Conservation (phyloP, 1,140 invertebrate genomes). For the Calycopis cecrops region DNA sequence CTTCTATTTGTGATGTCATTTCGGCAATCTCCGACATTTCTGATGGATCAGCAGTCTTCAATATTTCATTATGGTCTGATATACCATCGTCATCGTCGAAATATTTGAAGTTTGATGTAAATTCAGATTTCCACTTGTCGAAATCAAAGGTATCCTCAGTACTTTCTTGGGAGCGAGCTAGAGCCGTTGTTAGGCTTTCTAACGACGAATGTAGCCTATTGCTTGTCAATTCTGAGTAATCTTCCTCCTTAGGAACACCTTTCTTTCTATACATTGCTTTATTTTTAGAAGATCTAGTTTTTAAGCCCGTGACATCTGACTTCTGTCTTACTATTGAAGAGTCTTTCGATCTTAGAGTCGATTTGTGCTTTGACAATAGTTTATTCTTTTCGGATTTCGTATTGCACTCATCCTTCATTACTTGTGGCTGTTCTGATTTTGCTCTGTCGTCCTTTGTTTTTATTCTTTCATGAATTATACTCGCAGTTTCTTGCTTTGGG, state of each 20-base stretch:
- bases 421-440: conserved; percentile 56
- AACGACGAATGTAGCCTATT: conserved; percentile 66
- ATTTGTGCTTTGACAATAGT: conserved; percentile 34
- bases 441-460: conserved; percentile 41
- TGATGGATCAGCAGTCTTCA: conserved; percentile 58
- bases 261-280: conserved; percentile 49
- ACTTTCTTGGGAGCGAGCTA: conserved; percentile 59
- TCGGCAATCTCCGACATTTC: conserved; percentile 72
- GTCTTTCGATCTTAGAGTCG: conserved; percentile 43
- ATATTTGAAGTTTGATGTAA: conserved; percentile 58
- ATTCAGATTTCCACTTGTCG: conserved; percentile 68
- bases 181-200: conserved; percentile 64
- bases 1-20: conserved; percentile 73
- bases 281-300: conserved; percentile 66
- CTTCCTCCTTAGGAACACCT: conserved; percentile 37
- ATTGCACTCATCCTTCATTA: conserved; percentile 24
- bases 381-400: conserved; percentile 27
- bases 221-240: conserved; percentile 45
- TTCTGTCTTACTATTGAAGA: conserved; percentile 75
- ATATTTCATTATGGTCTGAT: conserved; percentile 53
- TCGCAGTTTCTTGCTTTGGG: conserved; percentile 61
- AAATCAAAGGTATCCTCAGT: conserved; percentile 60
- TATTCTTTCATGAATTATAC: conserved; percentile 29
- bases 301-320: conserved; percentile 77
- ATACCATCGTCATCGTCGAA: conserved; percentile 65